These are phyloP conservation scores for Allobates femoralis DNA, from an alignment of 2,797 vertebrate genomes.

Conservation along the genomic window DNA sequence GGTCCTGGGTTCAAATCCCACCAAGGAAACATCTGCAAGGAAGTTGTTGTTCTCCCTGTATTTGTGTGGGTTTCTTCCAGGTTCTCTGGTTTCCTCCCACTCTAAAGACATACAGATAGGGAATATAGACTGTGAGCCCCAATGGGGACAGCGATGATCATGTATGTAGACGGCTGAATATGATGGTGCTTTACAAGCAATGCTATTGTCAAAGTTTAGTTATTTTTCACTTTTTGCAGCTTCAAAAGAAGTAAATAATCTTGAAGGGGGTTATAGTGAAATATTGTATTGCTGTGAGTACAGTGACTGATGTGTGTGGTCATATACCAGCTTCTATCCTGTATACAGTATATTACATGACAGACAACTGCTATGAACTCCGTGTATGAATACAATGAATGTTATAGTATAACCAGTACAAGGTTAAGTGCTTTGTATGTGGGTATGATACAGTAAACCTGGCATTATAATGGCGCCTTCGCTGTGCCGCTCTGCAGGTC, in stretches of 20 bases:
- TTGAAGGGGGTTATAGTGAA: not conserved
- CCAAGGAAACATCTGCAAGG: too few relatives aligned
- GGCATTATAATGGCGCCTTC: slow-evolving; percentile 9
- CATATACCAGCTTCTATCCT: not conserved
- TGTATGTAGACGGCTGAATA: too few relatives aligned
- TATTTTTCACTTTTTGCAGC: too few relatives aligned
- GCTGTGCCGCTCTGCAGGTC: not conserved
- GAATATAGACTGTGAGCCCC: too few relatives aligned
- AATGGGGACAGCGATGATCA: too few relatives aligned
- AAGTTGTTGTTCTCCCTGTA: too few relatives aligned
- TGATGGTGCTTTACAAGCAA: too few relatives aligned
- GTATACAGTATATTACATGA: not conserved
- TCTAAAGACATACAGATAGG: too few relatives aligned
- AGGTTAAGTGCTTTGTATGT: not conserved
- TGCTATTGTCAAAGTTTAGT: too few relatives aligned
- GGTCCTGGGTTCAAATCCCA: too few relatives aligned
- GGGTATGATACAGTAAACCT: not conserved
- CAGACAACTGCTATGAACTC: not conserved
- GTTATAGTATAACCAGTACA: not conserved
- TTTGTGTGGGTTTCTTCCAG: too few relatives aligned
- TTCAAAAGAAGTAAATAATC: not conserved
- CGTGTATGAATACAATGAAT: not conserved
- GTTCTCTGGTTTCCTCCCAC: too few relatives aligned
- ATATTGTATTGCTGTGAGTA: not conserved
- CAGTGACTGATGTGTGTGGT: not conserved